phyloP scores from a whole-genome alignment of 2,797 vertebrate species.

The Buphagus erythrorhynchus region DNA sequence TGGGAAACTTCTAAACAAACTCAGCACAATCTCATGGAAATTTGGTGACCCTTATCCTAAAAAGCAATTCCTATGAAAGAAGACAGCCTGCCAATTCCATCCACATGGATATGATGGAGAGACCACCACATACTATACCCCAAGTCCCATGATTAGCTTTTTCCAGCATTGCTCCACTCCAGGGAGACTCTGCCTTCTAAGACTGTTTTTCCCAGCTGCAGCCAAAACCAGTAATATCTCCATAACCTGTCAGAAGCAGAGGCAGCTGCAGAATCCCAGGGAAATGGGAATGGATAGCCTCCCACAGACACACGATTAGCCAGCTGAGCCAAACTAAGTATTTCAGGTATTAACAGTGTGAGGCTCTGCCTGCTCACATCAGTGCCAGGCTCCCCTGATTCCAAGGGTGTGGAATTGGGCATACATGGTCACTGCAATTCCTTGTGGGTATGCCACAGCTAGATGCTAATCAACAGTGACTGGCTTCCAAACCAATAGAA shows the following conservation, averaged over 20 bases:
- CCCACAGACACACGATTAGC: neutral
- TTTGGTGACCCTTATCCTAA: neutral
- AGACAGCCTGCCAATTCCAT: neutral
- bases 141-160: neutral
- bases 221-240: neutral
- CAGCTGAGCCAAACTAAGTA: neutral
- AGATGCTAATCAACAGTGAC: neutral
- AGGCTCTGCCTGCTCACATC: neutral
- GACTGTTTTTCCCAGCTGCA: neutral
- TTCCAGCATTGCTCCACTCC: accelerated
- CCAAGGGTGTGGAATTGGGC: accelerated
- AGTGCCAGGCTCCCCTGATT: neutral
- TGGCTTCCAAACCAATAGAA: neutral
- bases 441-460: neutral
- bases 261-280: neutral
- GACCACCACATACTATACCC: neutral
- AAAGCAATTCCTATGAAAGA: neutral
- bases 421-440: accelerated
- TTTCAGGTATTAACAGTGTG: neutral
- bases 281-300: neutral
- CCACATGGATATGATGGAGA: accelerated
- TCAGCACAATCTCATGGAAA: neutral
- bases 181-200: neutral
- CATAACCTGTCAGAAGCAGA: neutral
- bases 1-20: neutral